These are phyloP conservation scores for Drosophila stalkeri DNA, from an alignment of 2,888 invertebrate genomes.

Conservation along the genomic window DNA sequence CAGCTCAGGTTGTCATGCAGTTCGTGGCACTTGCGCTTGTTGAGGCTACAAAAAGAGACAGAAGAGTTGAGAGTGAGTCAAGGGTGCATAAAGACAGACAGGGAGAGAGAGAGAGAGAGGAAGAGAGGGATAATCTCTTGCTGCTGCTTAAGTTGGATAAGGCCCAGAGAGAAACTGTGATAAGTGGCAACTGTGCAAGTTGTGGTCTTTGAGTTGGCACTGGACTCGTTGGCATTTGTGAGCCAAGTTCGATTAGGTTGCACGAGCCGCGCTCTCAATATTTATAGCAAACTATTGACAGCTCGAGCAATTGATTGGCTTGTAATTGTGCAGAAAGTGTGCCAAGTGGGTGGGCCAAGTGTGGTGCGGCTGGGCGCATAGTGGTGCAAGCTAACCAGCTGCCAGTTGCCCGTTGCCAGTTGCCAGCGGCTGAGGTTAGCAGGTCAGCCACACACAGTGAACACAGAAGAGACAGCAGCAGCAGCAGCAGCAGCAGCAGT, in stretches of 20 bases:
- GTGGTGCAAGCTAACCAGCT: slow-evolving; percentile 24
- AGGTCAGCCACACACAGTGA: slow-evolving; percentile 72
- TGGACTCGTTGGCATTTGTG: slow-evolving; percentile 16
- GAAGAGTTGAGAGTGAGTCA: background rate
- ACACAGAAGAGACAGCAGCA: slow-evolving; percentile 41
- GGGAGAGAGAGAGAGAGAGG: background rate
- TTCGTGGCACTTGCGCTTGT: slow-evolving; percentile 32
- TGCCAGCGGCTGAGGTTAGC: slow-evolving; percentile 76
- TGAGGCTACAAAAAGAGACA: background rate
- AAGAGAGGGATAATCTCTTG: background rate
- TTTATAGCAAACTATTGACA: slow-evolving; percentile 75
- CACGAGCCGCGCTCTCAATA: slow-evolving; percentile 57
- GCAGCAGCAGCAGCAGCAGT: slow-evolving; percentile 34
- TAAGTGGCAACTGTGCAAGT: slow-evolving; percentile 13
- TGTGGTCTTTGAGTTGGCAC: slow-evolving; percentile 32
- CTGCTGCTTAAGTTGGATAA: background rate
- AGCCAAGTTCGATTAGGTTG: slow-evolving; percentile 54
- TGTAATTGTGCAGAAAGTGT: slow-evolving; percentile 75
- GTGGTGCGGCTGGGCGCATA: background rate
- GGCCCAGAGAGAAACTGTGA: slow-evolving; percentile 6
- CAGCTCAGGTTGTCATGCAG: slow-evolving; percentile 61
- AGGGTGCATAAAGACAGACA: background rate
- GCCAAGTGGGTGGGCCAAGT: slow-evolving; percentile 62
- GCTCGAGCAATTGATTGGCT: slow-evolving; percentile 73
- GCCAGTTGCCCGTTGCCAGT: slow-evolving; percentile 54